Evolutionary conservation across 1,140 invertebrate species (phyloP).

Genomic region (Mizuhopecten yessoensis): DNA sequence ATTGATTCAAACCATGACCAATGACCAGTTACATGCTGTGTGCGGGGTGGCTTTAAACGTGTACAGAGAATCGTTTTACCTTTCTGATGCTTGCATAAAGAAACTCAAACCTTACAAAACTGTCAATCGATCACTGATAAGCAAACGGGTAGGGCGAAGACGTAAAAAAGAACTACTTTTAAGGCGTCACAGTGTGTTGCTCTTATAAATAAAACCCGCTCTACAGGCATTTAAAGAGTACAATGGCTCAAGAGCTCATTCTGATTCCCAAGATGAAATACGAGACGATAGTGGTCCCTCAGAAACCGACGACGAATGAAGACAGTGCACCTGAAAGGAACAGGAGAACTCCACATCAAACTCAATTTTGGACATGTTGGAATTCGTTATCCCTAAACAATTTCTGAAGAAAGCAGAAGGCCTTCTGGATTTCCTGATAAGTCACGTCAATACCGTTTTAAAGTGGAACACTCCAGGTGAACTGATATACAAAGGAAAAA

Average conservation of each 20-base stretch:
- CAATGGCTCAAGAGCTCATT: constrained; percentile 56
- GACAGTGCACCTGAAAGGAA: background rate
- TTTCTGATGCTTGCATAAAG: background rate
- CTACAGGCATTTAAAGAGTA: constrained; percentile 23
- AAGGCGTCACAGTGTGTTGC: constrained; percentile 40
- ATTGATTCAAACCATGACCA: constrained; percentile 41
- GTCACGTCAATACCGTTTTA: background rate
- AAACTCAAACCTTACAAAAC: constrained; percentile 43
- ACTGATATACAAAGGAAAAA: constrained; percentile 40
- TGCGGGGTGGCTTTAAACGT: constrained; percentile 51
- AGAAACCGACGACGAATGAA: too few species aligned
- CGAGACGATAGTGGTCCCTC: constrained; percentile 46
- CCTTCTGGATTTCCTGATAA: background rate
- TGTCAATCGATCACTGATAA: constrained; percentile 44
- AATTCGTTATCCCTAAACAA: constrained; percentile 9
- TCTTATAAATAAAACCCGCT: constrained; percentile 50
- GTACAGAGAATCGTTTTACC: background rate
- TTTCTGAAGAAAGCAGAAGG: constrained; percentile 35
- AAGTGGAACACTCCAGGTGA: background rate
- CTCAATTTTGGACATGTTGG: background rate
- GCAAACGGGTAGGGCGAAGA: constrained; percentile 30
- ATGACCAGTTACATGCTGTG: constrained; percentile 46
- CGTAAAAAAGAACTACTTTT: constrained; percentile 37
- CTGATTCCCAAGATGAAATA: constrained; percentile 59
- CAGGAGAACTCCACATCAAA: background rate